Percentiles rank a stretch among this genome's conserved stretches.
Conservation (phyloP, 2,113 vertebrate genomes). For the Anas platyrhynchos region DNA sequence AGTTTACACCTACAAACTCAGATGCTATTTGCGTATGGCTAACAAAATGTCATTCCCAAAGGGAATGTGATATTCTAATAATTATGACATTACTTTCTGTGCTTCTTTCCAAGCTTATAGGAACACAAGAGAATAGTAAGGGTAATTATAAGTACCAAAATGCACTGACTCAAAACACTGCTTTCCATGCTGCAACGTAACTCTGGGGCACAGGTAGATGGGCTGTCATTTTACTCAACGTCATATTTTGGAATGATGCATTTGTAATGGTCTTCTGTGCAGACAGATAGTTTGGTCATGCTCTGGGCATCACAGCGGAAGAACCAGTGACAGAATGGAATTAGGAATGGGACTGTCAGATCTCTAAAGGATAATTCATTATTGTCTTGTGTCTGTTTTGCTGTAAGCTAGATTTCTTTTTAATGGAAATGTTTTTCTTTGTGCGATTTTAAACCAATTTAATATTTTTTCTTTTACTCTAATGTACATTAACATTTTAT, state of each 20-base stretch:
- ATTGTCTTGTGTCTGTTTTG: neutral
- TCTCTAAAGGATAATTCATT: neutral
- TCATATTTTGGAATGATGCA: neutral
- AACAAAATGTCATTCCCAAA: constrained; percentile 35
- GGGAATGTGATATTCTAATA: neutral
- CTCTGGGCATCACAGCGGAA: neutral
- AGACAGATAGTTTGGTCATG: neutral
- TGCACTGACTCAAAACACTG: neutral
- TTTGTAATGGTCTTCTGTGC: neutral
- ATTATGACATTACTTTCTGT: neutral
- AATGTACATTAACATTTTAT: neutral
- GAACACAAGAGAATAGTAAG: neutral
- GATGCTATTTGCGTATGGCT: constrained; percentile 51
- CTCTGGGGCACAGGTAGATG: neutral
- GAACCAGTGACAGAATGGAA: neutral
- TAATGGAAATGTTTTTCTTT: neutral
- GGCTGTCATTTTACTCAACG: neutral
- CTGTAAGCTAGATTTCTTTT: neutral
- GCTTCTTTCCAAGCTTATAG: neutral
- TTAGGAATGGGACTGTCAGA: neutral
- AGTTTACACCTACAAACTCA: constrained; percentile 48
- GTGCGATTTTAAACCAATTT: neutral
- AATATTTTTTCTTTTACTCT: neutral
- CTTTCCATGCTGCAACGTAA: neutral
- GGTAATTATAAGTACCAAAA: neutral